These are phyloP conservation scores for Sebastes melanostomus DNA, from an alignment of 2,797 vertebrate genomes.

Conservation along the genomic window DNA sequence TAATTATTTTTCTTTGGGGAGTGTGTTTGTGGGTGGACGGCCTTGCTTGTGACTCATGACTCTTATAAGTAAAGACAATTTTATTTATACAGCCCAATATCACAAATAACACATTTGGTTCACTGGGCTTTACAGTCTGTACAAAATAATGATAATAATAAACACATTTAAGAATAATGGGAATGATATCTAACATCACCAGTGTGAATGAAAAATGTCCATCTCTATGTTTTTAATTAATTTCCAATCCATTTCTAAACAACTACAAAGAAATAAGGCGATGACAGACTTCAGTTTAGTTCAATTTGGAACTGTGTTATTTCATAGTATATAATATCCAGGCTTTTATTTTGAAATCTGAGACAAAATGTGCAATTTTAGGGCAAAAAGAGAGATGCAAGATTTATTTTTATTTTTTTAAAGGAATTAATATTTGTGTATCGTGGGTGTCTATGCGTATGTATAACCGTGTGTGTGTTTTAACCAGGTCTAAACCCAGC, in stretches of 20 bases:
- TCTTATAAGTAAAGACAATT: not conserved
- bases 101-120: not conserved
- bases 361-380: not conserved
- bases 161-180: not conserved
- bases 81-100: not conserved
- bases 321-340: not conserved
- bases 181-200: not conserved
- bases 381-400: not conserved
- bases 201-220: not conserved
- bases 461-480: not conserved
- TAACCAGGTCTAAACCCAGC: constrained; percentile 48
- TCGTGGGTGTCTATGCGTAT: not conserved
- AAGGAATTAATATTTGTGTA: not conserved
- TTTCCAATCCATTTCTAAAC: not conserved
- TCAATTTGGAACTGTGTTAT: not conserved
- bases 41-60: not conserved
- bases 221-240: not conserved
- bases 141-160: not conserved
- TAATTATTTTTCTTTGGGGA: not conserved
- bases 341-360: constrained; percentile 10
- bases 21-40: not conserved
- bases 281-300: not conserved
- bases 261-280: not conserved
- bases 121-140: not conserved
- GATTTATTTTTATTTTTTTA: not conserved